These are phyloP conservation scores for Strix uralensis DNA, from an alignment of 2,113 vertebrate species.

Conservation along the genomic window DNA sequence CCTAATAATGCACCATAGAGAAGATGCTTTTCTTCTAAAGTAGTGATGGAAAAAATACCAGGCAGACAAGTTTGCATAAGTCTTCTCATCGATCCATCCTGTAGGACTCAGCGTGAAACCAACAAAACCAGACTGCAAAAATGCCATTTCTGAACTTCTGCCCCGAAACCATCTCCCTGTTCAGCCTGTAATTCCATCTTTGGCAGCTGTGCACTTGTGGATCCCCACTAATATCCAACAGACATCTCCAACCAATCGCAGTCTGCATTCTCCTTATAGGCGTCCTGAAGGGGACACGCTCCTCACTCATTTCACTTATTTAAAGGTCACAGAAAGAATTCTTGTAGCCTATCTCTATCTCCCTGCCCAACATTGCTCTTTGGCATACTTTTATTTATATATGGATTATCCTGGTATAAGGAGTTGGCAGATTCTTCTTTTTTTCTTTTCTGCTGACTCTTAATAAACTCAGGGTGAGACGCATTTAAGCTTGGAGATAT, in stretches of 20 bases:
- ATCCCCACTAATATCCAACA: slow-evolving; percentile 1
- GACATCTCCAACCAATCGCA: slow-evolving; percentile 39
- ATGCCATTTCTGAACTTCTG: background rate
- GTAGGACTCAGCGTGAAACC: background rate
- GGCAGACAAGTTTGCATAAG: background rate
- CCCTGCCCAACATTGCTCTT: background rate
- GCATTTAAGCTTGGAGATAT: background rate
- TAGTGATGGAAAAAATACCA: background rate
- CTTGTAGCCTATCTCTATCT: background rate
- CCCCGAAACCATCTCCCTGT: background rate
- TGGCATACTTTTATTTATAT: background rate
- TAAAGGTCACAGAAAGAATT: slow-evolving; percentile 41
- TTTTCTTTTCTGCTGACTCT: background rate
- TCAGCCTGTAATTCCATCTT: slow-evolving; percentile 26
- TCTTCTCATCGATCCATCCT: background rate
- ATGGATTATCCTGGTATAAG: background rate
- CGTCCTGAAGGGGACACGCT: background rate
- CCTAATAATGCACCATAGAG: background rate
- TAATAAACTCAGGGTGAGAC: background rate
- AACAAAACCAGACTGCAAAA: background rate
- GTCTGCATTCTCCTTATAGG: slow-evolving; percentile 5
- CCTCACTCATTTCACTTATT: slow-evolving; percentile 15
- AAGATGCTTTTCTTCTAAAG: background rate
- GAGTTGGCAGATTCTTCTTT: background rate
- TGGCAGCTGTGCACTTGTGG: slow-evolving; percentile 20